Evolutionary conservation across 2,797 vertebrate genomes (phyloP).

Genomic region (Antennarius maculatus): DNA sequence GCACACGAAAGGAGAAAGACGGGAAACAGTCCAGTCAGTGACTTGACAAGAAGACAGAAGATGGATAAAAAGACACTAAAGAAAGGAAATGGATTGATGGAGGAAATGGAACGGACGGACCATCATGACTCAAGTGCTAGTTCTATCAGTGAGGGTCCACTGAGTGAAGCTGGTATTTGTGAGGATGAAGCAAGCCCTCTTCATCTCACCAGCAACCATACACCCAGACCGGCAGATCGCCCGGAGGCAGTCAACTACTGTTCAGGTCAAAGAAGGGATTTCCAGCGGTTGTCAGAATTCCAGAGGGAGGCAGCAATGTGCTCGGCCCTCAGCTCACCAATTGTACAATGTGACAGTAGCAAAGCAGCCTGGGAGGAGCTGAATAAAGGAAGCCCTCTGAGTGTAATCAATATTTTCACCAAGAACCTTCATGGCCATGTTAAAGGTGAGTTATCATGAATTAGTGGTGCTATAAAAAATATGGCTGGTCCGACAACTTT

Average conservation of each 20-base stretch:
- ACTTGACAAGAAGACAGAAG: constrained; percentile 37
- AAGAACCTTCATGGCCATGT: constrained; percentile 85
- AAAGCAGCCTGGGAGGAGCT: constrained; percentile 91
- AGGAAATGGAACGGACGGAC: constrained; percentile 32
- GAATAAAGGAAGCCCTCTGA: constrained; percentile 92
- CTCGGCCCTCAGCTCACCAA: constrained; percentile 72
- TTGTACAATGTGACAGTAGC: constrained; percentile 64
- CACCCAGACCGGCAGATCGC: constrained; percentile 65
- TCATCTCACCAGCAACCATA: constrained; percentile 44
- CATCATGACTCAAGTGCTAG: constrained; percentile 84
- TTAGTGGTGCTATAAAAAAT: not conserved
- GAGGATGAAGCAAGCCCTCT: constrained; percentile 86
- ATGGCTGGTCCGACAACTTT: not conserved
- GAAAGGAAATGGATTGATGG: constrained; percentile 11
- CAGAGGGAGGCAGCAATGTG: constrained; percentile 89
- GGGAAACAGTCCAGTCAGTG: constrained; percentile 19
- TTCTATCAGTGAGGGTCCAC: constrained; percentile 92
- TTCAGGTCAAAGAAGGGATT: constrained; percentile 71
- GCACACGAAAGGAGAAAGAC: constrained; percentile 31
- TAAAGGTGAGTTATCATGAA: constrained; percentile 81
- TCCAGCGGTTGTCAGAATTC: constrained; percentile 86
- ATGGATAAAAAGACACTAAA: constrained; percentile 28
- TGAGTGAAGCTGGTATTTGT: constrained; percentile 91
- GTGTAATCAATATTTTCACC: constrained; percentile 95
- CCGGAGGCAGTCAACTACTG: constrained; percentile 81